A percentile compares a stretch with the other conserved stretches of the same genome.
These are phyloP conservation scores for Frankliniella intonsa DNA, from an alignment of 2,888 invertebrate genomes.

Conservation along the genomic window DNA sequence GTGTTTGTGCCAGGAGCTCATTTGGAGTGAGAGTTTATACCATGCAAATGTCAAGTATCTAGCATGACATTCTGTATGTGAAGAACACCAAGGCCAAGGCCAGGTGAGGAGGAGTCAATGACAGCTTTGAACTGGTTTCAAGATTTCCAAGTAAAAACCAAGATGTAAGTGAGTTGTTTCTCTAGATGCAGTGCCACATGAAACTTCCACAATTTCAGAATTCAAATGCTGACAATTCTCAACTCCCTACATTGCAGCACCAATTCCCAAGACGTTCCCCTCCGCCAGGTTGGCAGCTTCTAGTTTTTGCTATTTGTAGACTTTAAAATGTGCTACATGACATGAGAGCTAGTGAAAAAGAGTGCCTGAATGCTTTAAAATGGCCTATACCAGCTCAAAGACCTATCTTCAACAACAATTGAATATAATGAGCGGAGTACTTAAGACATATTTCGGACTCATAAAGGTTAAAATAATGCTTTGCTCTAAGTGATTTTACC, in stretches of 20 bases:
- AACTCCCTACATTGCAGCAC: neutral
- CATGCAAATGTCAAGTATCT: neutral
- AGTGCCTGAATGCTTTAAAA: no score
- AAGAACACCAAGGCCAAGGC: neutral
- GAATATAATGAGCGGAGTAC: neutral
- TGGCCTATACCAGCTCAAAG: no score
- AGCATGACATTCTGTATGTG: neutral
- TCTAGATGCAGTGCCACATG: neutral
- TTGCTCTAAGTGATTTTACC: neutral
- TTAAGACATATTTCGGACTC: neutral
- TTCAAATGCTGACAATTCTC: neutral
- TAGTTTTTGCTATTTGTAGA: no score
- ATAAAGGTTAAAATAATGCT: neutral
- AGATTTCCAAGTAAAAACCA: neutral
- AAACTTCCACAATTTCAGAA: neutral
- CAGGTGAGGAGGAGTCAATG: neutral
- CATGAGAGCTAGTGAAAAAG: no score
- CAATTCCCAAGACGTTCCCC: neutral
- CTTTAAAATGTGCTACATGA: no score
- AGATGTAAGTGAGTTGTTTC: neutral
- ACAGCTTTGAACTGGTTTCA: constrained; percentile 1
- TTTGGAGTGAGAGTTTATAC: neutral
- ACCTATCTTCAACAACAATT: no score
- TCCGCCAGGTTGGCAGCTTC: neutral
- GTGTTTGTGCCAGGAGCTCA: neutral